A percentile compares a stretch with the other conserved stretches of the same genome.
phyloP scores from a whole-genome alignment of 2,888 invertebrate species.

The Pollenia angustigena region DNA sequence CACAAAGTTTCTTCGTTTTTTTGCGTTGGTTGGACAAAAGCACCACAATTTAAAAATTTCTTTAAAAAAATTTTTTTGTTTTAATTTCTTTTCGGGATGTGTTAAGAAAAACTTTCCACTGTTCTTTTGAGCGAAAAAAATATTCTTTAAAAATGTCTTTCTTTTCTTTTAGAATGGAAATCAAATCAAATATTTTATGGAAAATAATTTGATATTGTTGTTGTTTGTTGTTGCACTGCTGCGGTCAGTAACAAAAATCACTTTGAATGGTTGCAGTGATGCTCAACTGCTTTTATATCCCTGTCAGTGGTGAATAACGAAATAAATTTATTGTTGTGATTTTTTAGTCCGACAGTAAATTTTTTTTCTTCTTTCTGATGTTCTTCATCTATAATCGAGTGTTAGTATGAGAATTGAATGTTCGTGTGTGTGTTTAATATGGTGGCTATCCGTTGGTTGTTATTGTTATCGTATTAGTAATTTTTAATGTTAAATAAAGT shows the following conservation, averaged over 20 bases:
- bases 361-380: constrained; percentile 43
- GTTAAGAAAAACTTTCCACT: constrained; percentile 48
- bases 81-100: constrained; percentile 21
- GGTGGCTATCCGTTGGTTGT: constrained; percentile 27
- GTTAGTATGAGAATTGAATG: constrained; percentile 22
- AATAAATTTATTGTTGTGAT: constrained; percentile 66
- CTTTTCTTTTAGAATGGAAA: constrained; percentile 35
- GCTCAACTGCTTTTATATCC: constrained; percentile 81
- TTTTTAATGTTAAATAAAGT: constrained; percentile 61
- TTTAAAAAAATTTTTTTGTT: constrained; percentile 12
- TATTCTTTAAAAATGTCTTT: constrained; percentile 39
- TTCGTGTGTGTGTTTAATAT: background rate
- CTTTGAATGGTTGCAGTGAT: constrained; percentile 82
- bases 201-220: constrained; percentile 64
- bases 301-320: constrained; percentile 74
- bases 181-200: constrained; percentile 46
- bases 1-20: constrained; percentile 60
- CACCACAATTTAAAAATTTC: constrained; percentile 52
- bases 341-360: constrained; percentile 23
- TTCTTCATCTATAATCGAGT: constrained; percentile 40
- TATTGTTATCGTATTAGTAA: constrained; percentile 24
- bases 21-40: constrained; percentile 38
- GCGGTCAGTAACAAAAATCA: constrained; percentile 81
- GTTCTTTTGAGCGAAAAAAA: constrained; percentile 33
- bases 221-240: constrained; percentile 74